These are phyloP conservation scores for Prunella himalayana DNA, from an alignment of 2,113 vertebrate species.

Conservation along the genomic window DNA sequence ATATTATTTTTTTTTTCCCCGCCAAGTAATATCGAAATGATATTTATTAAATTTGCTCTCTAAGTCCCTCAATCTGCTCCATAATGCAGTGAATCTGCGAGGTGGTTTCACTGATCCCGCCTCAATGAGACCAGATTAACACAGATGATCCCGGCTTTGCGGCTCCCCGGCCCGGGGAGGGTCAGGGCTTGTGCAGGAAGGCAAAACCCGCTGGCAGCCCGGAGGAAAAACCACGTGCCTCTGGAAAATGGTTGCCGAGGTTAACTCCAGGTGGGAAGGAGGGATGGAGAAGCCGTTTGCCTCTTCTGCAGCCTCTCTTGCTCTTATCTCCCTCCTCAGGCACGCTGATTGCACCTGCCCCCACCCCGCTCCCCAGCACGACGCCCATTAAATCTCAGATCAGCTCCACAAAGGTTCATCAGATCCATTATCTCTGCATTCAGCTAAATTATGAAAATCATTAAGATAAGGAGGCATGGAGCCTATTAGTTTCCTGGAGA, in stretches of 20 bases:
- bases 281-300: background rate
- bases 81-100: constrained; percentile 57
- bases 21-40: constrained; percentile 45
- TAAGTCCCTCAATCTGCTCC: constrained; percentile 69
- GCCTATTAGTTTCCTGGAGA: constrained; percentile 53
- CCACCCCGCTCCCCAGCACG: background rate
- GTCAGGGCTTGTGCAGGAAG: constrained; percentile 31
- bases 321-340: background rate
- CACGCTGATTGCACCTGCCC: background rate
- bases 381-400: constrained; percentile 44
- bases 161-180: background rate
- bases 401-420: constrained; percentile 52
- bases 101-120: constrained; percentile 59
- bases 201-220: background rate
- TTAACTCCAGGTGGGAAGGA: constrained; percentile 31
- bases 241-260: background rate
- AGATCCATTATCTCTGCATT: constrained; percentile 59
- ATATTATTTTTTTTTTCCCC: background rate
- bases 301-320: background rate
- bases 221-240: background rate
- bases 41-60: constrained; percentile 66
- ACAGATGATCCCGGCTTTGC: constrained; percentile 67
- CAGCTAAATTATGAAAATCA: constrained; percentile 63
- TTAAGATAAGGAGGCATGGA: constrained; percentile 42
- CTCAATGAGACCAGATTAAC: constrained; percentile 60